phyloP scores from a whole-genome alignment of 2,797 vertebrate genomes.

The Fringilla coelebs region DNA sequence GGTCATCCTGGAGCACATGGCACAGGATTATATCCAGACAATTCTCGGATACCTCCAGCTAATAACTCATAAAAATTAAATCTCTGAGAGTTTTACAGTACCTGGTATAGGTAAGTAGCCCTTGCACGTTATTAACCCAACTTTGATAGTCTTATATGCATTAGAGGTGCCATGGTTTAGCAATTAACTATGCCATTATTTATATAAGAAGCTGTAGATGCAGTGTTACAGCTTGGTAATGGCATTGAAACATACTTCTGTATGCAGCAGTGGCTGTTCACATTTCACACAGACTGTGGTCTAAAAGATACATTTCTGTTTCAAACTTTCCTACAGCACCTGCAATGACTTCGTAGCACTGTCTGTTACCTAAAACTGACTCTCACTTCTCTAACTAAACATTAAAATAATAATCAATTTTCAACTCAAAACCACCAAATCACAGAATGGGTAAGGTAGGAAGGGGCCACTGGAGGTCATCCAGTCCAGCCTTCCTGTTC shows the following conservation, averaged over 20 bases:
- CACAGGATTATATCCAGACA: background rate
- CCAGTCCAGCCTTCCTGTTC: background rate
- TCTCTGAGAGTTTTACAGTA: background rate
- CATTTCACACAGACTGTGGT: background rate
- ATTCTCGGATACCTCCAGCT: background rate
- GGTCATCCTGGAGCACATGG: background rate
- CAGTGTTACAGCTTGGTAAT: background rate
- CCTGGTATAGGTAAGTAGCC: background rate
- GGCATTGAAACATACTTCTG: constrained; percentile 16
- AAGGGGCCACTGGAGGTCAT: background rate
- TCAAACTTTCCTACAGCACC: background rate
- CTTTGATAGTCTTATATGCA: background rate
- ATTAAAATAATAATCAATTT: background rate
- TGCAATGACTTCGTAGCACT: background rate
- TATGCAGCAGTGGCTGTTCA: background rate
- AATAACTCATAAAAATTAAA: background rate
- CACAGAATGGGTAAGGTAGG: background rate
- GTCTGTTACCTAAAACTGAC: background rate
- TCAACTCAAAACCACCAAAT: background rate
- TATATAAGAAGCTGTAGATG: constrained; percentile 2
- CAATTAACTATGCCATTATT: background rate
- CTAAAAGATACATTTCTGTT: constrained; percentile 2
- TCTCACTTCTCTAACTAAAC: background rate
- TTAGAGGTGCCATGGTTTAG: constrained; percentile 1
- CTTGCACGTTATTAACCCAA: background rate